Evolutionary conservation across 2,888 invertebrate species (phyloP), one percentile per base, ranked within the genome.

Genomic region (Apantesis nais): DNA sequence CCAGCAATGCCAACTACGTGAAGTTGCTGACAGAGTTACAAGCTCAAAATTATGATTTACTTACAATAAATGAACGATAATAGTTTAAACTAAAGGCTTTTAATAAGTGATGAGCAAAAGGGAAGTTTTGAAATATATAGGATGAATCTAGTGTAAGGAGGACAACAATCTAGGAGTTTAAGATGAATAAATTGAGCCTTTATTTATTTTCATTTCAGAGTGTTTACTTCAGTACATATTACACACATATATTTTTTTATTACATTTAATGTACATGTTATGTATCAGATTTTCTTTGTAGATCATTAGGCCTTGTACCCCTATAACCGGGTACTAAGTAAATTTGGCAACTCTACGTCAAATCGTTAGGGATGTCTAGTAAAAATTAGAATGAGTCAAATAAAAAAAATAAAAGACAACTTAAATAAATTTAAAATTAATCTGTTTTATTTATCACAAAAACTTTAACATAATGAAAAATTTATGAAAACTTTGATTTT

Each of bases 11-110:
- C 63, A 63, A 67, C 70, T 75, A 73, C 34, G 63, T 72, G 62
- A 70, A 66, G 58, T 71, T 74, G n/a, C 69, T 68, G 60, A 52
- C 25, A 60, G 77, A 77, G 83, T 80, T 82, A 73, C 84, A 73
- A 81, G 74, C 66, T 68, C 31, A 2, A 39, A 63, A 37, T 39
- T 8, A 1, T 39, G 29, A 52, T 62, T 62, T 62, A 12, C 52
- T 39, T 19, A 16, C 44, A n/a, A 52, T 48, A 37, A 60, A 67
- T n/a, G n/a, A 61, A 44, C 22, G 19, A 12, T n/a, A 34, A 8
- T 7, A 29, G 44, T 7, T 16, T 5, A 55, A 55, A 14, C 0
- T 25, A n/a, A 52, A n/a, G 19, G 8, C 8, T n/a, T n/a, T 3
- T n/a, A n/a, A 55, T 25, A 14, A 25, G 5, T n/a, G 11, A 52